phyloP scores from a whole-genome alignment of 2,113 vertebrate species.

The Carassius auratus region DNA sequence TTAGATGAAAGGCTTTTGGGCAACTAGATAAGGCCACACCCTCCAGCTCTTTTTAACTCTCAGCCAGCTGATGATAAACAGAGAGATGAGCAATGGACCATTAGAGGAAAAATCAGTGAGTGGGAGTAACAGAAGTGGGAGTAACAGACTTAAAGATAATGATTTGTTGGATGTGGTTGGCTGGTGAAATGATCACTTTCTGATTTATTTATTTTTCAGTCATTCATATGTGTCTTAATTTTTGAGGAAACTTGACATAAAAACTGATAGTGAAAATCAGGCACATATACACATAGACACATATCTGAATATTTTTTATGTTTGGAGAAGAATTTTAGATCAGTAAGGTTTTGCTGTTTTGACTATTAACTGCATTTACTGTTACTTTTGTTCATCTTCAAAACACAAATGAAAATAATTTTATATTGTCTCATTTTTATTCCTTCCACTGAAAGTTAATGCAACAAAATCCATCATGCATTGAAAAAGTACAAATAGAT shows the following conservation, averaged over 20 bases:
- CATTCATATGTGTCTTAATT: background rate
- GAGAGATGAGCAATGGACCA: constrained; percentile 37
- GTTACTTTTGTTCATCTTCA: background rate
- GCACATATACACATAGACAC: background rate
- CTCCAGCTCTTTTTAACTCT: background rate
- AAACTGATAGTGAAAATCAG: background rate
- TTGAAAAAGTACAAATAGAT: too few relatives aligned
- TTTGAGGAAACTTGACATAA: background rate
- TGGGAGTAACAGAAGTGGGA: background rate
- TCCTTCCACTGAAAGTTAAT: background rate
- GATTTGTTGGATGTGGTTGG: background rate
- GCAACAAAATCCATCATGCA: too few relatives aligned
- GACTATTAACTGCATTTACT: background rate
- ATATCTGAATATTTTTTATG: too few relatives aligned
- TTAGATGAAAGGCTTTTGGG: constrained; percentile 42
- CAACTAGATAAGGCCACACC: constrained; percentile 38
- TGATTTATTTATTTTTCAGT: background rate
- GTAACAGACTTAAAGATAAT: background rate
- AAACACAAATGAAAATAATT: background rate
- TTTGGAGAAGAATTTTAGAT: background rate
- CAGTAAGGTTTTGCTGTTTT: background rate
- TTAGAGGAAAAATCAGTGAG: constrained; percentile 12
- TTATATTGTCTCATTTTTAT: background rate
- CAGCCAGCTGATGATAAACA: constrained; percentile 36
- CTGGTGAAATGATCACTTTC: background rate